Percentiles rank a stretch among this genome's conserved stretches.
These are phyloP conservation scores for Gymnoscopelus microlampas DNA, from an alignment of 2,797 vertebrate species.

Conservation along the genomic window DNA sequence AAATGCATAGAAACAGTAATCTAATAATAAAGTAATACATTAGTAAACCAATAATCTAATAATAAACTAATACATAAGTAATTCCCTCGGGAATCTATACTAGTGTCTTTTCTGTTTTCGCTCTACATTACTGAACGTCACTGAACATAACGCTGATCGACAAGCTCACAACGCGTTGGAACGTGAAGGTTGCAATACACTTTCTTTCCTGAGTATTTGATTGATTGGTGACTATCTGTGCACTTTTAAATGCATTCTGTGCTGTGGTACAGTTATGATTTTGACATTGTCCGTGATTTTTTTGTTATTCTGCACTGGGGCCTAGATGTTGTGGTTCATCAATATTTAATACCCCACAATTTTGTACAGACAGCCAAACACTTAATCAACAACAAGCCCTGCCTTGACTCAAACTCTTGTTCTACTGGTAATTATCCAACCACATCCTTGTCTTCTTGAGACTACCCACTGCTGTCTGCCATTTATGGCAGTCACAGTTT, in stretches of 20 bases:
- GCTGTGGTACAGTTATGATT: conserved; percentile 31
- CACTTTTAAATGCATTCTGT: conserved; percentile 37
- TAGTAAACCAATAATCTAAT: too few relatives aligned
- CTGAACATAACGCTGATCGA: too few relatives aligned
- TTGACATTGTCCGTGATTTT: conserved; percentile 33
- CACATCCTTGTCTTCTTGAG: conserved; percentile 6
- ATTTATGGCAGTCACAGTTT: conserved; percentile 25
- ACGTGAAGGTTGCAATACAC: conserved; percentile 26
- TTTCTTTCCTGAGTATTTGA: conserved; percentile 32
- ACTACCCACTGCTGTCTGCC: conserved; percentile 3
- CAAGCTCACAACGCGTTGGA: too few relatives aligned
- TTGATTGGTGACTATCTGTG: conserved; percentile 39
- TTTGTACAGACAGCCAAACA: conserved; percentile 35
- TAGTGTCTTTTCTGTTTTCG: too few relatives aligned
- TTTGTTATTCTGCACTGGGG: conserved; percentile 28
- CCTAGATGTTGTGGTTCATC: conserved; percentile 30
- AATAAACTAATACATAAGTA: too few relatives aligned
- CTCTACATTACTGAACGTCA: too few relatives aligned
- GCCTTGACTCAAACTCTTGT: conserved; percentile 29
- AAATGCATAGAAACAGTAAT: too few relatives aligned
- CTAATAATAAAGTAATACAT: too few relatives aligned
- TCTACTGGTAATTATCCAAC: conserved; percentile 28
- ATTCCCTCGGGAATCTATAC: too few relatives aligned
- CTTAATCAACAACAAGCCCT: conserved; percentile 36
- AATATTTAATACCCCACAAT: conserved; percentile 30